Conservation (phyloP, 2,113 vertebrate genomes). For the Poecile atricapillus region DNA sequence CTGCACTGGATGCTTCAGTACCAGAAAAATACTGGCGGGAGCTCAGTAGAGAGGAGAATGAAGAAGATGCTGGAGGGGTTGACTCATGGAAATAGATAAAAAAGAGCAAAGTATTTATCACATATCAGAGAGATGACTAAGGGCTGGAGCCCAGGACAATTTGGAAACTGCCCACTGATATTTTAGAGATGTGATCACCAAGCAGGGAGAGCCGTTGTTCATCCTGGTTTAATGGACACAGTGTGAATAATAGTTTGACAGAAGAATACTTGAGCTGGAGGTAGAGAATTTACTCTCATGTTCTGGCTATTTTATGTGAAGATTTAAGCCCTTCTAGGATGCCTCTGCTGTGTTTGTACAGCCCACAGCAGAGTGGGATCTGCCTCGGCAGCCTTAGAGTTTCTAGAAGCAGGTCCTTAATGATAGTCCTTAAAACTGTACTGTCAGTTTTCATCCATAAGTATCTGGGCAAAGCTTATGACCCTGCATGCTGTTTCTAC, state of each 20-base stretch:
- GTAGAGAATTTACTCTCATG: neutral
- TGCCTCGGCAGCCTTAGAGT: neutral
- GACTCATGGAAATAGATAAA: slow-evolving; percentile 45
- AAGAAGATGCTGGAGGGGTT: neutral
- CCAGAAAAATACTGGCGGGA: slow-evolving; percentile 12
- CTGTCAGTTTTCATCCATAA: slow-evolving; percentile 9
- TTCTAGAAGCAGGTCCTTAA: slow-evolving; percentile 38
- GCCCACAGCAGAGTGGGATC: neutral
- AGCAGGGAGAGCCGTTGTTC: slow-evolving; percentile 24
- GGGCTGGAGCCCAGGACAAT: slow-evolving; percentile 16
- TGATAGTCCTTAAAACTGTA: neutral
- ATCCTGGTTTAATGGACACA: slow-evolving; percentile 10
- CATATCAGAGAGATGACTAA: slow-evolving; percentile 48
- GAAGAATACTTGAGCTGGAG: neutral
- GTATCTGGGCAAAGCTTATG: slow-evolving; percentile 3
- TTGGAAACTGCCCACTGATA: slow-evolving; percentile 39
- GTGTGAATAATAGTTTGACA: neutral
- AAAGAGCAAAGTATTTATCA: slow-evolving; percentile 2
- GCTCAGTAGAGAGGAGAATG: slow-evolving; percentile 12
- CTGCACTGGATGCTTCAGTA: neutral
- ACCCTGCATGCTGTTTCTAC: slow-evolving; percentile 6
- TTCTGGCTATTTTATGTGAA: neutral
- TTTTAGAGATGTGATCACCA: slow-evolving; percentile 33
- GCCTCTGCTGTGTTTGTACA: slow-evolving; percentile 17
- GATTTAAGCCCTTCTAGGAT: neutral